Conservation (phyloP, 2,888 invertebrate species). For the Zonitis immaculata region DNA sequence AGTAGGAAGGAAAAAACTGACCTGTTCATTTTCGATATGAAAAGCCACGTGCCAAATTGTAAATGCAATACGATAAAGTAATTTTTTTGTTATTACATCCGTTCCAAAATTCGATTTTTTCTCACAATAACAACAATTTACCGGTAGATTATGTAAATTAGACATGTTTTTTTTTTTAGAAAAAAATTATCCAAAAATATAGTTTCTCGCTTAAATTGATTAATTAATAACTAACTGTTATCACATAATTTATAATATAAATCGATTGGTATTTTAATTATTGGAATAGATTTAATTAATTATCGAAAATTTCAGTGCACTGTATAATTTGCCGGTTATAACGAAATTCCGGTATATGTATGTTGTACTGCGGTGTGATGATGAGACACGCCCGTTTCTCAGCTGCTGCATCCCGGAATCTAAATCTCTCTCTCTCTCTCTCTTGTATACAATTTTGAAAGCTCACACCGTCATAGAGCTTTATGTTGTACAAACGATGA, state of each 20-base stretch:
- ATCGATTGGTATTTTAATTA: background rate
- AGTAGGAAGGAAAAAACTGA: slow-evolving; percentile 23
- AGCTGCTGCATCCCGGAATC: slow-evolving; percentile 38
- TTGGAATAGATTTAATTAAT: slow-evolving; percentile 2
- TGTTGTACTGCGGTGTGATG: slow-evolving; percentile 34
- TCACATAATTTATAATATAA: slow-evolving; percentile 10
- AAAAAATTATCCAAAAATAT: background rate
- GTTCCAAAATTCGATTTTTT: slow-evolving; percentile 40
- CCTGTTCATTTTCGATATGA: slow-evolving; percentile 58
- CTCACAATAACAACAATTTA: slow-evolving; percentile 30
- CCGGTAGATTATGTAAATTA: slow-evolving; percentile 27
- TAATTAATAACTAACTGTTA: slow-evolving; percentile 1
- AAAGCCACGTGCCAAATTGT: slow-evolving; percentile 72
- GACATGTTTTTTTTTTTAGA: slow-evolving; percentile 25
- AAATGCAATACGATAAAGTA: slow-evolving; percentile 67
- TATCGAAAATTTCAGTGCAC: slow-evolving; percentile 11
- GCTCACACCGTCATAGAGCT: background rate
- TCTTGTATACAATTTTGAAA: background rate
- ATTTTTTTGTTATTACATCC: slow-evolving; percentile 55
- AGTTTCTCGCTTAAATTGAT: background rate
- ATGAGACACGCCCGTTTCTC: slow-evolving; percentile 42
- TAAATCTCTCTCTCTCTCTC: slow-evolving; percentile 10
- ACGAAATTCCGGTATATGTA: slow-evolving; percentile 31
- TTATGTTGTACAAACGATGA: background rate
- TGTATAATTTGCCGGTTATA: slow-evolving; percentile 18